Evolutionary conservation across 2,888 invertebrate genomes (phyloP).

Genomic region (Leucophenga maculata): DNA sequence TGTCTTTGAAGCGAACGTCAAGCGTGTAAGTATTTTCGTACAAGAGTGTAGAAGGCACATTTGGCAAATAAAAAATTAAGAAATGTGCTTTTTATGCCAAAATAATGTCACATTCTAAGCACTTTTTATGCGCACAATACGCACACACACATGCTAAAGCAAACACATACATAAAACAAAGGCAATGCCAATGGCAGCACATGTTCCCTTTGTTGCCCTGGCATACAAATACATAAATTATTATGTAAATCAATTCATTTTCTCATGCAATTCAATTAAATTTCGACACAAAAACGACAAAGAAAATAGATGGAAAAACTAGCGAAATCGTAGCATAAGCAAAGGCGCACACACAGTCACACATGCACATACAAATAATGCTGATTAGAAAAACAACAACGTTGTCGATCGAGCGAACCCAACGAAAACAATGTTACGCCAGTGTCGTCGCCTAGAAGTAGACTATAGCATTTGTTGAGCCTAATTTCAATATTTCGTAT

Average conservation of each 20-base stretch:
- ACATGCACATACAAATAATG: conserved; percentile 5
- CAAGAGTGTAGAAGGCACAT: conserved; percentile 5
- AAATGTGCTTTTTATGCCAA: conserved; percentile 29
- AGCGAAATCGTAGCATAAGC: conserved; percentile 5
- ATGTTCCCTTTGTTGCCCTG: neutral
- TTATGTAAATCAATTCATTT: conserved; percentile 49
- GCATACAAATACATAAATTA: conserved; percentile 42
- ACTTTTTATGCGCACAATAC: conserved; percentile 24
- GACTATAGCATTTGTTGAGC: conserved; percentile 16
- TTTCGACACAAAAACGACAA: conserved; percentile 42
- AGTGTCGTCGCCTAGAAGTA: neutral
- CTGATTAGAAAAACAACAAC: conserved; percentile 26
- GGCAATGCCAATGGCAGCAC: conserved; percentile 25
- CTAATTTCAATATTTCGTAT: conserved; percentile 22
- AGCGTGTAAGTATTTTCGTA: neutral
- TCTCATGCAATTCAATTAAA: conserved; percentile 60
- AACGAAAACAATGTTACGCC: neutral
- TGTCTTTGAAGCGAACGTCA: neutral
- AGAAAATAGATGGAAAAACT: conserved; percentile 1
- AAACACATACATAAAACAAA: neutral
- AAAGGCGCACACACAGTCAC: neutral
- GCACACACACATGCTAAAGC: neutral
- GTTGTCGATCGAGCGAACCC: conserved; percentile 16
- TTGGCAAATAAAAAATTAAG: conserved; percentile 25
- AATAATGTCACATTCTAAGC: conserved; percentile 30